Evolutionary conservation across 2,888 invertebrate genomes (phyloP).

Genomic region (Chrysomela aeneicollis): DNA sequence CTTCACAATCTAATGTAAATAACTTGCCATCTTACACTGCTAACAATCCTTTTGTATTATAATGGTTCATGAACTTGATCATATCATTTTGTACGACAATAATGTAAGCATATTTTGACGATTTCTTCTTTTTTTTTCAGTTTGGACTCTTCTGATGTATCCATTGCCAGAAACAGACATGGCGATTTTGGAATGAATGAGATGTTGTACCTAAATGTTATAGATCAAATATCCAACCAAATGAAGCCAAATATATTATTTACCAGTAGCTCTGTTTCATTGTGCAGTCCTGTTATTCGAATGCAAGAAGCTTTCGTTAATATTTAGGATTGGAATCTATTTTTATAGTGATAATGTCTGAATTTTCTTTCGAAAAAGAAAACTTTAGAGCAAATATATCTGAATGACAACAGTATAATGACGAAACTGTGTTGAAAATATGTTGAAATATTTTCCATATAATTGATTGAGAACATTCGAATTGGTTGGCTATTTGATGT

Average conservation of each 20-base stretch:
- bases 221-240: neutral
- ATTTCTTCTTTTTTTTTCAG: conserved; percentile 3
- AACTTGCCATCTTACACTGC: too few relatives aligned
- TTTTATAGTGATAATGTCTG: neutral
- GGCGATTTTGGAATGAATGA: neutral
- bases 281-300: neutral
- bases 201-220: neutral
- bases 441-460: too few relatives aligned
- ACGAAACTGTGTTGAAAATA: too few relatives aligned
- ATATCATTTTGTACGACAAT: too few relatives aligned
- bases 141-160: conserved; percentile 2
- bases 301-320: neutral
- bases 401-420: too few relatives aligned
- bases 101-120: too few relatives aligned
- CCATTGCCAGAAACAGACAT: conserved; percentile 6
- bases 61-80: too few relatives aligned
- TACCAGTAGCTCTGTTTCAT: neutral
- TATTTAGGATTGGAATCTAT: neutral
- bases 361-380: too few relatives aligned
- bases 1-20: too few relatives aligned
- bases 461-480: neutral
- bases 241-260: neutral
- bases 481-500: conserved; percentile 4
- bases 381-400: too few relatives aligned
- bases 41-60: too few relatives aligned